These are phyloP conservation scores for Procambarus clarkii DNA, from an alignment of 1,140 invertebrate genomes.

Conservation along the genomic window DNA sequence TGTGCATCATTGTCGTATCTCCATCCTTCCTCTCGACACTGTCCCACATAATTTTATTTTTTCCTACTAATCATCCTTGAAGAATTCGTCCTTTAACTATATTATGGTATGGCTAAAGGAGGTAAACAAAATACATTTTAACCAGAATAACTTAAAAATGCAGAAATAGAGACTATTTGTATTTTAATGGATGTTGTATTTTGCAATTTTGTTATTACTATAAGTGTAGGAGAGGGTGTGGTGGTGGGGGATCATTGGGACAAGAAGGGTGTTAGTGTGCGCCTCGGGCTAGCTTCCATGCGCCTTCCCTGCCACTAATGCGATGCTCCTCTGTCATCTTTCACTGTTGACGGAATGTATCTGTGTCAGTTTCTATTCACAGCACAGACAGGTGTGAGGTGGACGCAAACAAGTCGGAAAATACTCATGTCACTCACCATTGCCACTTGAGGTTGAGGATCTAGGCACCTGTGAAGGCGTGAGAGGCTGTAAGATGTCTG, in stretches of 20 bases:
- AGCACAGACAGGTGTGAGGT: slow-evolving; percentile 12
- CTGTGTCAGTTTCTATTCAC: slow-evolving; percentile 43
- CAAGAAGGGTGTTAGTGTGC: neutral
- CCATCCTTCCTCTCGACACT: too few species aligned
- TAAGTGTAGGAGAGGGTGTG: neutral
- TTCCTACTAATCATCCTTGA: too few species aligned
- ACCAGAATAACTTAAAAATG: too few species aligned
- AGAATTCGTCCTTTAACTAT: too few species aligned
- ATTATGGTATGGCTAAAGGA: too few species aligned
- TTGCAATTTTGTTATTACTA: neutral
- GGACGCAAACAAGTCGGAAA: neutral
- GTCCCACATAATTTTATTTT: too few species aligned
- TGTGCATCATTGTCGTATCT: too few species aligned
- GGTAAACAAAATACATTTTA: too few species aligned
- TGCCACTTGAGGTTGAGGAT: neutral
- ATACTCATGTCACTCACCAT: neutral
- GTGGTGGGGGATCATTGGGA: neutral
- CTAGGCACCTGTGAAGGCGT: neutral
- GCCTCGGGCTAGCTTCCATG: neutral
- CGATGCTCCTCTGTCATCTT: slow-evolving; percentile 21
- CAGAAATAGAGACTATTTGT: too few species aligned
- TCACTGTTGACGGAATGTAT: slow-evolving; percentile 38
- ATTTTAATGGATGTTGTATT: too few species aligned
- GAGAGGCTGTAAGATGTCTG: slow-evolving; percentile 21
- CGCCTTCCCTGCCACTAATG: too few species aligned